Evolutionary conservation across 2,888 invertebrate genomes (phyloP), one percentile per base, ranked within the genome.

Genomic region (Drosophila colorata): DNA sequence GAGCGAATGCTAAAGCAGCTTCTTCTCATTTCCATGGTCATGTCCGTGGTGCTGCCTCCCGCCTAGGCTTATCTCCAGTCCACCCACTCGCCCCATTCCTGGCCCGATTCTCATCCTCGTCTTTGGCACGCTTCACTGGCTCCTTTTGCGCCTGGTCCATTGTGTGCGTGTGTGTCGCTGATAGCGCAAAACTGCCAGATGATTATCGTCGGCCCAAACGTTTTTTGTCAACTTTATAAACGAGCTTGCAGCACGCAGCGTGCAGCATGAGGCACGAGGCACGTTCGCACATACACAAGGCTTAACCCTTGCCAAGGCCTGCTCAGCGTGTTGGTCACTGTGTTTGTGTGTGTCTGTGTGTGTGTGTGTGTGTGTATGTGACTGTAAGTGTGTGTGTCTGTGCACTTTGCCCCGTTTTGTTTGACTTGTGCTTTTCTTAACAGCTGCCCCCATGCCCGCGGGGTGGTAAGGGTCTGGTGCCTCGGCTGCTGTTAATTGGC

Each of bases 191-290:
- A 87, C 87, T 84, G 88, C 78, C 84, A 88, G 84, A 84, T 84
- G 87, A 84, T 88, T 87, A 88, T 84, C 88, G 80, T 49, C 46
- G 58, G 68, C 35, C 63, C 77, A 67, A 86, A 80, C 73, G 87
- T 76, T 88, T 84, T 88, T 88, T 84, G 88, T 88, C 84, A 84
- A 84, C 87, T 84, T 86, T 83, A 84, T 84, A 84, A 87, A 88
- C 80, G 87, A 85, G 86, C 88, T 84, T 69, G 60, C 69, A 59
- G 65, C 65, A 69, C 49, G 59, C 60, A 40, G 61, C 51, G 52
- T 73, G 70, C 55, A 47, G 67, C 44, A 67, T 38, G 49, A n/a
- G 52, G 71, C 64, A 68, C 58, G 71, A 49, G 75, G 83, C 81
- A 87, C 84, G 83, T 82, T 53, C 75, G 46, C 61, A 73, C 56